Percentiles rank a stretch among this genome's conserved stretches.
phyloP scores from a whole-genome alignment of 2,113 vertebrate species.

The Onychostoma macrolepis region DNA sequence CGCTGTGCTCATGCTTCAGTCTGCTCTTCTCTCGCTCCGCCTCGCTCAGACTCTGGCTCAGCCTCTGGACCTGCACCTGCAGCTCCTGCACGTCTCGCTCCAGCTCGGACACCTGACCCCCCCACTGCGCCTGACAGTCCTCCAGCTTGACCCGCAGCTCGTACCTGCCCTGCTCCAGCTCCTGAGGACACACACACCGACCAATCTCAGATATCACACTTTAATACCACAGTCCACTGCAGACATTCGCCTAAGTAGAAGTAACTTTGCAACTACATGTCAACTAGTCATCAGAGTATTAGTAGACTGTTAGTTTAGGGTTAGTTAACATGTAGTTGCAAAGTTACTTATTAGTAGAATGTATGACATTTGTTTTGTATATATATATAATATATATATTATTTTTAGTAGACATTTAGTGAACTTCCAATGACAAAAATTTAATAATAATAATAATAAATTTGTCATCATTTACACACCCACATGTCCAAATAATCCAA shows the following conservation, averaged over 20 bases:
- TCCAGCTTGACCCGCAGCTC: constrained; percentile 74
- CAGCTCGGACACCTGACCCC: constrained; percentile 77
- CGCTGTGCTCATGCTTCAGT: constrained; percentile 62
- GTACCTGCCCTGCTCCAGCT: constrained; percentile 77
- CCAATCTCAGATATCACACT: background rate
- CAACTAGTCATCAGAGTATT: background rate
- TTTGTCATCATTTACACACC: too few relatives aligned
- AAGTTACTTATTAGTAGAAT: background rate
- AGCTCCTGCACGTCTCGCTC: constrained; percentile 75
- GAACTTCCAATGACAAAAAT: too few relatives aligned
- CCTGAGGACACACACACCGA: constrained; percentile 57
- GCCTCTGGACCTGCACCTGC: constrained; percentile 66
- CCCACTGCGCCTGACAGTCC: constrained; percentile 70
- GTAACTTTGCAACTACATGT: too few relatives aligned
- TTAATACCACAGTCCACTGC: too few relatives aligned
- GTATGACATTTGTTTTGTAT: too few relatives aligned
- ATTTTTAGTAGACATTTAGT: too few relatives aligned
- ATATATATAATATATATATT: too few relatives aligned
- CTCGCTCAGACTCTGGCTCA: constrained; percentile 64
- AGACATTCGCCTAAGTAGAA: too few relatives aligned
- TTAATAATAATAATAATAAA: too few relatives aligned
- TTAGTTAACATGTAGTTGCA: background rate
- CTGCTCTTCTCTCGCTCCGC: constrained; percentile 67
- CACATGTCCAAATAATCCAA: too few relatives aligned
- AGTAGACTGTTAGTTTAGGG: background rate